A percentile compares a stretch with the other conserved stretches of the same genome.
These are phyloP conservation scores for Ariolimax columbianus DNA, from an alignment of 2,888 invertebrate species.

Conservation along the genomic window DNA sequence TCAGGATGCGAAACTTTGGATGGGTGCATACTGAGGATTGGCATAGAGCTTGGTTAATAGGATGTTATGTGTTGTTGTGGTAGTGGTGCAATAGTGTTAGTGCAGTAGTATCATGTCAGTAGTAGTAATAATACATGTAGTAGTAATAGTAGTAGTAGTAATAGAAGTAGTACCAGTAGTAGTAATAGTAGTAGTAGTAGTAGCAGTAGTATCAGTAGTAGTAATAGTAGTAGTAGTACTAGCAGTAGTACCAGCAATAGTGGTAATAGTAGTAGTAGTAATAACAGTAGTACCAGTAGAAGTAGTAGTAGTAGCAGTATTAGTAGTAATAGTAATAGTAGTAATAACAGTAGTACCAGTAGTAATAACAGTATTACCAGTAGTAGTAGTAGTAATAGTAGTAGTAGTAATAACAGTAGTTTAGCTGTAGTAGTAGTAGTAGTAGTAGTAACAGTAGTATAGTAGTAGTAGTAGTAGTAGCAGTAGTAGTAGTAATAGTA, in stretches of 20 bases:
- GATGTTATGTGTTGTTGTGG: background rate
- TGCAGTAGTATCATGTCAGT: background rate
- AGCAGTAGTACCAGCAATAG: constrained; percentile 23
- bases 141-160: constrained; percentile 18
- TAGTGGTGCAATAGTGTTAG: background rate
- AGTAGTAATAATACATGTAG: background rate
- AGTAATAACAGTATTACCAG: constrained; percentile 23
- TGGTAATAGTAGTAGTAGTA: background rate
- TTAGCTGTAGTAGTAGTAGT: background rate
- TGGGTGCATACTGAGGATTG: constrained; percentile 12
- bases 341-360: constrained; percentile 21
- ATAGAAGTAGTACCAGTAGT: constrained; percentile 30
- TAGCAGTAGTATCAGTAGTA: constrained; percentile 12
- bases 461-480: background rate
- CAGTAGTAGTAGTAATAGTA: constrained; percentile 6
- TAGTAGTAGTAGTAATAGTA: constrained; percentile 26
- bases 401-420: background rate
- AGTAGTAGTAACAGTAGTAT: background rate
- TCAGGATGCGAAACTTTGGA: constrained; percentile 13
- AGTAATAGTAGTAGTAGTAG: constrained; percentile 23
- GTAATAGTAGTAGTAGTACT: constrained; percentile 13
- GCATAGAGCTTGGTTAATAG: too few species aligned
- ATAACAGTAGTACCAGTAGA: background rate
- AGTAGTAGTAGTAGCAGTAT: constrained; percentile 23
- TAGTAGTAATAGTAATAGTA: constrained; percentile 36